Base-by-base conservation (phyloP, 1,140 invertebrate genomes). In the Ptiloglossa arizonensis region DNA sequence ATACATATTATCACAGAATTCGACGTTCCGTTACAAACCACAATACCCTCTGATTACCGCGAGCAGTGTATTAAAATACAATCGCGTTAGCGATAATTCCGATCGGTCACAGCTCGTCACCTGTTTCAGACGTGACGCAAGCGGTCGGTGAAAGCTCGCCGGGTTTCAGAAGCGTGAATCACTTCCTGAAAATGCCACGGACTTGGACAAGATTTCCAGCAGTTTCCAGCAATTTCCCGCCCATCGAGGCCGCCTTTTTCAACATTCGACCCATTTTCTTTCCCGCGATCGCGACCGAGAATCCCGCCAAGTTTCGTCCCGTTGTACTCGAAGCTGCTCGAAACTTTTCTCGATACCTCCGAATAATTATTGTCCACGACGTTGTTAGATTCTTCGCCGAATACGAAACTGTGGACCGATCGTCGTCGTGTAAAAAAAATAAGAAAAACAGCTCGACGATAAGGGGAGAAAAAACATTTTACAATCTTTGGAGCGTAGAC, bases 121-220 rank as follows among this genome's bases (percentile, higher is more conserved):
- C 50, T 76, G 69, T 44, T 64, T 79, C 48, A 48, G 59, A 29
- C 32, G 22, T 85, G 82, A 85, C 79, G 79, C 64, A 83, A 85
- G 57, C 1, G 11, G 13, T 50, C 5, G 54, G 79, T 84, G 83
- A 85, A 85, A 85, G 82, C 79, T 75, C 35, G 15, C 19, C 54
- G 29, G 46, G 41, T 38, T 62, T 63, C 46, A 27, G 35, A 27
- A n/a, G 27, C 46, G 35, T 76, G 79, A 83, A 77, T 83, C 82
- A 82, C 62, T 81, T 81, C 81, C 76, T 82, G 75, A 84, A 84
- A 79, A 87, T 86, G 63, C 74, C 52, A 66, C 50, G 48, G 29
- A 69, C 48, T 5, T n/a, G 17, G 5, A 15, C 11, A 41, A 6
- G 41, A 41, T 41, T 64, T 77, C 19, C 38, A 71, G n/a, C 24